phyloP scores from a whole-genome alignment of 2,113 vertebrate genomes.

The Eptesicus fuscus region DNA sequence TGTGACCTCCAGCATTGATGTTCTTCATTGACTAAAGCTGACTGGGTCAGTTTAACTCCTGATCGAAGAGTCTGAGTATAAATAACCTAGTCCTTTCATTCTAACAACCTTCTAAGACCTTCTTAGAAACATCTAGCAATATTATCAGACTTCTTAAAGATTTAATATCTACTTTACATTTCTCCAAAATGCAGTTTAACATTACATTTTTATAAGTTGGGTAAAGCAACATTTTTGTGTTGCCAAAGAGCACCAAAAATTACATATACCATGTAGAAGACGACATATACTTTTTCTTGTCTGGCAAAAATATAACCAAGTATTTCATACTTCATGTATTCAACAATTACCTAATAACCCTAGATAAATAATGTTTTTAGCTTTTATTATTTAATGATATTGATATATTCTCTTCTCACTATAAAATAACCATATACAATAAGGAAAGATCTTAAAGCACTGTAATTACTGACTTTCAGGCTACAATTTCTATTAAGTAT shows the following conservation, averaged over 20 bases:
- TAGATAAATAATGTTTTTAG: neutral
- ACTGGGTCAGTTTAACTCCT: constrained; percentile 97
- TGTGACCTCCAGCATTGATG: constrained; percentile 93
- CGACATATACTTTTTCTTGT: neutral
- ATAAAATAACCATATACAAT: neutral
- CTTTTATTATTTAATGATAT: neutral
- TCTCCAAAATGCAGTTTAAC: neutral
- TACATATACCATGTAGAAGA: neutral
- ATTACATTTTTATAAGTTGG: neutral
- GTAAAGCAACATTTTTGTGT: neutral
- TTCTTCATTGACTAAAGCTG: constrained; percentile 94
- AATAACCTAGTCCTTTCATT: constrained; percentile 86
- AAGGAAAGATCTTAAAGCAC: neutral
- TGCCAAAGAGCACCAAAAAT: neutral
- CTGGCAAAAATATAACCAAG: neutral
- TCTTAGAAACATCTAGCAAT: neutral
- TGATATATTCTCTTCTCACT: neutral
- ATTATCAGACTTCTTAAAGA: neutral
- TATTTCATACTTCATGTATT: neutral
- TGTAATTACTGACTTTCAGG: neutral
- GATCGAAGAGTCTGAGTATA: constrained; percentile 92
- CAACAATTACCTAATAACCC: neutral
- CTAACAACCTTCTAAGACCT: neutral
- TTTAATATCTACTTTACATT: neutral
- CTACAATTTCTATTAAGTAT: neutral